These are phyloP conservation scores for Seira ritae DNA, from an alignment of 2,888 invertebrate genomes.

Conservation along the genomic window DNA sequence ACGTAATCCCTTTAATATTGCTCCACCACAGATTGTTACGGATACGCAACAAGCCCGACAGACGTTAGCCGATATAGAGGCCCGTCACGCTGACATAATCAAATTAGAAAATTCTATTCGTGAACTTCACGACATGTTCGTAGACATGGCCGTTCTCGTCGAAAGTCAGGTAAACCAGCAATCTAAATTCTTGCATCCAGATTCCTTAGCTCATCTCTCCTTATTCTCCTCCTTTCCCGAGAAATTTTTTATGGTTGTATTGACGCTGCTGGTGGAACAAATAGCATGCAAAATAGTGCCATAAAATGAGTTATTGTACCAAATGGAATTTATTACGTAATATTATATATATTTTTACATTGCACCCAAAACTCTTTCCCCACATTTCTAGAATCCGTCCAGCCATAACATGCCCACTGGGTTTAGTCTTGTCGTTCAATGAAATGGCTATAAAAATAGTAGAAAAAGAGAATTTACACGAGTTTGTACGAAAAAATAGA, in stretches of 20 bases:
- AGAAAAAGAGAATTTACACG: constrained; percentile 21
- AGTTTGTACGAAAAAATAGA: background rate
- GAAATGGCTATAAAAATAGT: constrained; percentile 21
- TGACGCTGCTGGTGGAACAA: too few relatives aligned
- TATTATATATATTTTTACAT: background rate
- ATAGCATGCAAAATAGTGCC: background rate
- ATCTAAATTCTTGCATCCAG: background rate
- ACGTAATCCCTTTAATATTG: constrained; percentile 13
- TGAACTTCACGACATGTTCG: constrained; percentile 70
- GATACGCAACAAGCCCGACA: constrained; percentile 70
- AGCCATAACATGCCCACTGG: too few relatives aligned
- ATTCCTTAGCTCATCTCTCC: background rate
- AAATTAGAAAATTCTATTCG: constrained; percentile 70
- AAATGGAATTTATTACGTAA: constrained; percentile 29
- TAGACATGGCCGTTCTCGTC: constrained; percentile 69
- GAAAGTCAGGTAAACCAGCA: constrained; percentile 64
- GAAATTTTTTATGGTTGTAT: constrained; percentile 20
- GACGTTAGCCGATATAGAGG: constrained; percentile 69
- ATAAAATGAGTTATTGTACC: constrained; percentile 17
- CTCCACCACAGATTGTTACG: constrained; percentile 61
- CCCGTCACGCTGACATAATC: constrained; percentile 69
- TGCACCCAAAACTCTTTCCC: constrained; percentile 2
- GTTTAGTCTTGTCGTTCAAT: background rate
- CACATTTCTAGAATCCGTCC: background rate
- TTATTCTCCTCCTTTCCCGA: background rate